A percentile compares a stretch with the other conserved stretches of the same genome.
These are phyloP conservation scores for Torymus tubicola DNA, from an alignment of 2,888 invertebrate genomes.

Conservation along the genomic window DNA sequence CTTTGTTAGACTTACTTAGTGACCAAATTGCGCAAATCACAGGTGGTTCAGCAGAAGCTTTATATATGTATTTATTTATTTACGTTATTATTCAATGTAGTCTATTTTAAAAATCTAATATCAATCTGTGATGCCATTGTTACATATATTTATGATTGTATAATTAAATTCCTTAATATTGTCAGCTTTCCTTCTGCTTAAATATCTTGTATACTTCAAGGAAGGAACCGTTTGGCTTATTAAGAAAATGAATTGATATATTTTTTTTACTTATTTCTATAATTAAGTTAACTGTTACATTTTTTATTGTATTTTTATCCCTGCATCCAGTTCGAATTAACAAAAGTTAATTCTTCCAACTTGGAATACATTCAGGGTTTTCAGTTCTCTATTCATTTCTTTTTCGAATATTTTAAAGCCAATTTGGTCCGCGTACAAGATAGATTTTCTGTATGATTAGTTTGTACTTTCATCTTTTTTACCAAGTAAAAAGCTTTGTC, in stretches of 20 bases:
- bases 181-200: slow-evolving; percentile 63
- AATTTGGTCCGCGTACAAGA: slow-evolving; percentile 61
- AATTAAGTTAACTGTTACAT: slow-evolving; percentile 26
- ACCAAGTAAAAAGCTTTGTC: slow-evolving; percentile 64
- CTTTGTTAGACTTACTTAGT: slow-evolving; percentile 26
- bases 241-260: slow-evolving; percentile 43
- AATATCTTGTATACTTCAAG: slow-evolving; percentile 48
- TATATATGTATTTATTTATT: slow-evolving; percentile 41
- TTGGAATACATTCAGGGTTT: slow-evolving; percentile 66
- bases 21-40: slow-evolving; percentile 51
- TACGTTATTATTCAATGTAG: slow-evolving; percentile 24
- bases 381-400: slow-evolving; percentile 54
- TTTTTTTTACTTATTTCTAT: slow-evolving; percentile 53
- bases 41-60: slow-evolving; percentile 19
- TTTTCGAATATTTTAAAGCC: slow-evolving; percentile 44
- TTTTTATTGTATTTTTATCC: slow-evolving; percentile 44
- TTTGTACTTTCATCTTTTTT: slow-evolving; percentile 63
- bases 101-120: slow-evolving; percentile 37
- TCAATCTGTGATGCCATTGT: slow-evolving; percentile 61
- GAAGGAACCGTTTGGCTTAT: slow-evolving; percentile 64
- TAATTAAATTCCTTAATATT: slow-evolving; percentile 47
- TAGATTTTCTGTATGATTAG: slow-evolving; percentile 61
- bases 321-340: slow-evolving; percentile 74
- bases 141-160: slow-evolving; percentile 51
- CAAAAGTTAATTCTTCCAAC: slow-evolving; percentile 72